Conservation (phyloP, 2,888 invertebrate species). For the Hirtodrosophila confusa region DNA sequence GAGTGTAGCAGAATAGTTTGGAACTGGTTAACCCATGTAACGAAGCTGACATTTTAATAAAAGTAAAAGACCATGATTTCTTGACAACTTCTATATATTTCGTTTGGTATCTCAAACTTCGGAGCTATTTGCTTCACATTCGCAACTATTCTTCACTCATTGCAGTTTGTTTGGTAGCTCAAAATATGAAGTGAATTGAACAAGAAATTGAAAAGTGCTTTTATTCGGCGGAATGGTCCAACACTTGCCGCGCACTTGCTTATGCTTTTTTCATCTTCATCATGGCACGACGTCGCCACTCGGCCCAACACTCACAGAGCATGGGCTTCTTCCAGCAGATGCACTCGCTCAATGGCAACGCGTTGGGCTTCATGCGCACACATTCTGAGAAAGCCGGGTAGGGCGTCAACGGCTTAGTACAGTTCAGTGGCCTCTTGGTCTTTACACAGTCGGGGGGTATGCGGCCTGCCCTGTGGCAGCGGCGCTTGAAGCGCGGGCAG, state of each 20-base stretch:
- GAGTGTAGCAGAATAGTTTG: constrained; percentile 57
- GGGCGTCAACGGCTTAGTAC: constrained; percentile 57
- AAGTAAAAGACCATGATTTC: too few relatives aligned
- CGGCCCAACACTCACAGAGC: constrained; percentile 62
- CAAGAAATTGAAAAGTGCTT: too few relatives aligned
- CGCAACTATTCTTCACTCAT: too few relatives aligned
- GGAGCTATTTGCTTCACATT: too few relatives aligned
- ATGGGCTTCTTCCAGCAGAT: constrained; percentile 48
- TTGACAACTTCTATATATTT: too few relatives aligned
- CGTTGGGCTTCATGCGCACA: constrained; percentile 16
- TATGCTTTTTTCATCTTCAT: constrained; percentile 10
- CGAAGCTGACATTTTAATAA: constrained; percentile 45
- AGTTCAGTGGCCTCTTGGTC: constrained; percentile 9
- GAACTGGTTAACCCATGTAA: constrained; percentile 48
- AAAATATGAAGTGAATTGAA: too few relatives aligned
- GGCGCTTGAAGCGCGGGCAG: constrained; percentile 44
- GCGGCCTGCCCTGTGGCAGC: constrained; percentile 58
- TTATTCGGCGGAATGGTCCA: too few relatives aligned
- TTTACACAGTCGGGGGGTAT: constrained; percentile 41
- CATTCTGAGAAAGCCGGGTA: constrained; percentile 68
- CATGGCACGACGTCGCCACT: constrained; percentile 41
- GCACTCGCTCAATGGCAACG: constrained; percentile 53
- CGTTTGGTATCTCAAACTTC: too few relatives aligned
- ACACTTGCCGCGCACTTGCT: too few relatives aligned
- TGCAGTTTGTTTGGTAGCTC: too few relatives aligned